phyloP scores from a whole-genome alignment of 1,140 invertebrate genomes.

The Drosophila teissieri region DNA sequence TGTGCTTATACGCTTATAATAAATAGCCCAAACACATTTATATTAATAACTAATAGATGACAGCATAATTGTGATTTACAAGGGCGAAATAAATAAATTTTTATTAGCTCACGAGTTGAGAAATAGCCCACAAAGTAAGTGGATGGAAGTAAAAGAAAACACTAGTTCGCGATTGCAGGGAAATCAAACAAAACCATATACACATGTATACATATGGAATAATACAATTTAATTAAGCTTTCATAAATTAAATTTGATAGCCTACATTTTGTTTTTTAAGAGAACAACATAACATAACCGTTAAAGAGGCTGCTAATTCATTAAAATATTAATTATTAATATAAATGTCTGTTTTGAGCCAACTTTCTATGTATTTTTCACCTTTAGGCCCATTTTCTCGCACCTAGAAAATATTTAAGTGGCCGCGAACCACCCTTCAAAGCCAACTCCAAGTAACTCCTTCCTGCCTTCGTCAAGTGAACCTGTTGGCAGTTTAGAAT shows the following conservation, averaged over 20 bases:
- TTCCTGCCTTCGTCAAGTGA: slow-evolving; percentile 23
- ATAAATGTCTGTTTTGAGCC: too few relatives aligned
- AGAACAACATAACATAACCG: too few relatives aligned
- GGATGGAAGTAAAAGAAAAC: not conserved
- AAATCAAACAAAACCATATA: too few relatives aligned
- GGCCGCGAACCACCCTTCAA: slow-evolving; percentile 19
- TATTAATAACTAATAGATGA: slow-evolving; percentile 68
- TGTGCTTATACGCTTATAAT: slow-evolving; percentile 30
- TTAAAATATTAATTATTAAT: too few relatives aligned
- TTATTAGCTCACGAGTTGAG: slow-evolving; percentile 54
- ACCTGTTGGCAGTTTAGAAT: slow-evolving; percentile 54
- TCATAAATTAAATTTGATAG: too few relatives aligned
- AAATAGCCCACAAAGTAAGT: not conserved
- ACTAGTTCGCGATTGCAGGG: too few relatives aligned
- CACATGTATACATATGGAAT: too few relatives aligned
- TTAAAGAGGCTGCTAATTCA: too few relatives aligned
- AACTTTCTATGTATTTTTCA: not conserved
- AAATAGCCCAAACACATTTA: slow-evolving; percentile 36
- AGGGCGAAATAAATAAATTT: slow-evolving; percentile 54
- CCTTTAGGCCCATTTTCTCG: slow-evolving; percentile 11
- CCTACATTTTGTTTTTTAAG: too few relatives aligned
- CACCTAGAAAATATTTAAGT: slow-evolving; percentile 27
- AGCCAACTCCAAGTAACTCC: slow-evolving; percentile 23
- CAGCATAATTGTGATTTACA: slow-evolving; percentile 76
- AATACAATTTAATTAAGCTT: too few relatives aligned